These are phyloP conservation scores for Pogonognathellus flavescens DNA, from an alignment of 1,140 invertebrate genomes.

Conservation along the genomic window DNA sequence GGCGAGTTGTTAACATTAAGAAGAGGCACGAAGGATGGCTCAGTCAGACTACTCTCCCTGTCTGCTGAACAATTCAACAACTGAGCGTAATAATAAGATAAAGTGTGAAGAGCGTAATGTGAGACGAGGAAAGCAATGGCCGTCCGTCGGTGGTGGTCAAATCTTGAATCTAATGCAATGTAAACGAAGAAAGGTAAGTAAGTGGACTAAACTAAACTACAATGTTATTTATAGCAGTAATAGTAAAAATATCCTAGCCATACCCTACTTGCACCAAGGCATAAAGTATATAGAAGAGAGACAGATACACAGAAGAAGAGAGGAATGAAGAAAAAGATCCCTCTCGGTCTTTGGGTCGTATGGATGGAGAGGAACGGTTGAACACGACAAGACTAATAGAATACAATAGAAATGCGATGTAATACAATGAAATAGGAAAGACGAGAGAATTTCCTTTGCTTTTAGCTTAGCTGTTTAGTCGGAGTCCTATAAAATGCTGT, in stretches of 20 bases:
- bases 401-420: not conserved
- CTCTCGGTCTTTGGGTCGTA: no score
- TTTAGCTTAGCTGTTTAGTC: not conserved
- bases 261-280: no score
- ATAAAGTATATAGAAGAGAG: no score
- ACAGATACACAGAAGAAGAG: no score
- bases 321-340: no score
- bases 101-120: slow-evolving; percentile 23
- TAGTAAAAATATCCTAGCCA: no score
- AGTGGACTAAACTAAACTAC: not conserved
- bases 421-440: slow-evolving; percentile 3
- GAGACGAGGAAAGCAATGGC: not conserved
- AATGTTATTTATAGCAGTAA: no score
- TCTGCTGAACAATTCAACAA: no score
- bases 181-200: not conserved
- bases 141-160: slow-evolving; percentile 7
- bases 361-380: not conserved
- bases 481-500: not conserved
- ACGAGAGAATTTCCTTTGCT: not conserved
- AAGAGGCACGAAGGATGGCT: no score
- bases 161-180: slow-evolving; percentile 4
- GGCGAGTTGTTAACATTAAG: no score
- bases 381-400: not conserved
- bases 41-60: no score
- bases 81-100: no score